Evolutionary conservation across 2,888 invertebrate species (phyloP), one percentile per base, ranked within the genome.

Genomic region (Andrena haemorrhoa): DNA sequence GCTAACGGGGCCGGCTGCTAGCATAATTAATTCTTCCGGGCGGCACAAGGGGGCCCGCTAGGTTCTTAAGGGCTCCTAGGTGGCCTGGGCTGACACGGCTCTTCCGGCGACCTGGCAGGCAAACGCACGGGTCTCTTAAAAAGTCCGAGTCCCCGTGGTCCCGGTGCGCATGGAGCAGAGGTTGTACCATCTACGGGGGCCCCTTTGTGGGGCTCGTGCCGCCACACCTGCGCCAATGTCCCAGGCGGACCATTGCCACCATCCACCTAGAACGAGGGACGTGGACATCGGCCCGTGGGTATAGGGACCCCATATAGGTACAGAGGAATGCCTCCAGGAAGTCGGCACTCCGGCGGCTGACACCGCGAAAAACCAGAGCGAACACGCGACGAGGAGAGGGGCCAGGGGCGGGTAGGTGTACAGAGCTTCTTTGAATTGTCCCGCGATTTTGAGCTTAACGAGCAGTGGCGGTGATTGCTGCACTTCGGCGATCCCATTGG

Each of bases 141-240:
- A 78, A 76, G 70, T 75, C 75, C 33, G 60, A 35, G 33, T 20
- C 58, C 6, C 71, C 23, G 33, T 49, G 73, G 79, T 74, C 71
- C 53, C 71, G 20, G 41, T 61, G 75, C 81, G 86, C 80, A 80
- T 86, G 84, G 88, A 86, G 81, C 82, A 85, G 75, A 85, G 88
- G 85, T 89, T 89, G 86, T 85, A 84, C 89, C 87, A 88, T 89
- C 89, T 89, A 88, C 76, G 89, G 87, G 74, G 70, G 31, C 74
- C 73, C 80, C 90, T 90, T 90, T 91, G 89, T 90, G 83, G 72
- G 16, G 76, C 78, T 75, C 86, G 78, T 75, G 89, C 90, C 91
- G 89, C 90, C 89, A 90, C 91, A 90, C 91, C 91, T 91, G 91
- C 89, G 82, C 85, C 85, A 78, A 73, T 79, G 79, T 75, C 72